Conservation (phyloP, 2,113 vertebrate genomes). For the Pantherophis guttatus region DNA sequence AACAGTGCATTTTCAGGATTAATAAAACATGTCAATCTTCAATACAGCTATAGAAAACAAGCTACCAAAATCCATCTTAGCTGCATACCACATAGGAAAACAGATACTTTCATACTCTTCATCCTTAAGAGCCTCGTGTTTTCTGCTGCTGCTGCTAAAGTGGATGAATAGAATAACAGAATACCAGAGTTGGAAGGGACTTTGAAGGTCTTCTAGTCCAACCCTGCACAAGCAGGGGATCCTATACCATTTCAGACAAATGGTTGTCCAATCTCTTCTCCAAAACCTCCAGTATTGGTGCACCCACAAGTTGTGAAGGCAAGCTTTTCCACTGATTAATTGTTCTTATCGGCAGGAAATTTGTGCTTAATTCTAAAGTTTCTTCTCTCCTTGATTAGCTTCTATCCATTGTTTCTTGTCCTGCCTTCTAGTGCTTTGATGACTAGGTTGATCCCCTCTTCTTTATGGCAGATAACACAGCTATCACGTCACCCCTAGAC, state of each 20-base stretch:
- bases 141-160: neutral
- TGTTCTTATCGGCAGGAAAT: neutral
- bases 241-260: neutral
- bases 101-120: neutral
- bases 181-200: neutral
- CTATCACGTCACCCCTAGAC: neutral
- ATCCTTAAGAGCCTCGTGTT: neutral
- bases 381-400: neutral
- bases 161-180: neutral
- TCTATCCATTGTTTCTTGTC: neutral
- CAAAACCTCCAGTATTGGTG: neutral
- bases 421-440: neutral
- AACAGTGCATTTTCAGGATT: conserved; percentile 44
- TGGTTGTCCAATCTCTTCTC: neutral
- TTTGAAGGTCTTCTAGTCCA: neutral
- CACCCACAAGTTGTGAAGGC: neutral
- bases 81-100: neutral
- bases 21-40: conserved; percentile 18
- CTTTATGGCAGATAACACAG: neutral
- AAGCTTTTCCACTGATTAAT: neutral
- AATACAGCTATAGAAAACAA: neutral
- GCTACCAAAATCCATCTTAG: conserved; percentile 1
- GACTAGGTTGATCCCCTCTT: neutral
- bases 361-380: neutral
- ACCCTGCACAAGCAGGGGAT: neutral